These are phyloP conservation scores for Dynastes maya DNA, from an alignment of 2,888 invertebrate species.

Conservation along the genomic window DNA sequence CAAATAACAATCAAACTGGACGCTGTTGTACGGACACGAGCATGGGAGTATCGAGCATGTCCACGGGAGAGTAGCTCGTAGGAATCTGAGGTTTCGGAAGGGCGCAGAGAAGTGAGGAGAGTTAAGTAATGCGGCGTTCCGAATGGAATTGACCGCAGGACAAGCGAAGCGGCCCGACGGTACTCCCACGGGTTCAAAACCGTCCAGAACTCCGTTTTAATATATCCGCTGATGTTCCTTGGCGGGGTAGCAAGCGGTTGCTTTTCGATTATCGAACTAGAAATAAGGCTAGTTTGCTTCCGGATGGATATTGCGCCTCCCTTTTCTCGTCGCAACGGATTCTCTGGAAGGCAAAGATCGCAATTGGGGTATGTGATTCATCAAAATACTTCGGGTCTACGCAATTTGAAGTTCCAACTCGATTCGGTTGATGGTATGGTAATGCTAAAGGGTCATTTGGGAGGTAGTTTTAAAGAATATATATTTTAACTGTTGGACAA, in stretches of 20 bases:
- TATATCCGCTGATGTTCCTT: slow-evolving; percentile 17
- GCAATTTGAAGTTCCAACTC: slow-evolving; percentile 7
- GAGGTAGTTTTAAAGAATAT: no score
- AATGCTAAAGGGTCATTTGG: no score
- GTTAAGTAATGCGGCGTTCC: slow-evolving; percentile 53
- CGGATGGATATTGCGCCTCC: neutral
- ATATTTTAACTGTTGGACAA: no score
- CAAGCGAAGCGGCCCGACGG: slow-evolving; percentile 22
- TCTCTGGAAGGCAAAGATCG: slow-evolving; percentile 4
- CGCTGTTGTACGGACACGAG: slow-evolving; percentile 12
- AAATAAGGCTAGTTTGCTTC: slow-evolving; percentile 2
- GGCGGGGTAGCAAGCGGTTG: slow-evolving; percentile 20
- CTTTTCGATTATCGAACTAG: slow-evolving; percentile 21
- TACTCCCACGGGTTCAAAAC: slow-evolving; percentile 3
- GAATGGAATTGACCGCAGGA: slow-evolving; percentile 54
- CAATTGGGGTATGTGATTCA: slow-evolving; percentile 17
- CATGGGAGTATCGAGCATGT: slow-evolving; percentile 7
- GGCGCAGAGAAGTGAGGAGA: neutral
- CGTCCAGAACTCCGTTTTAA: slow-evolving; percentile 26
- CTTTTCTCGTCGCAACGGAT: neutral
- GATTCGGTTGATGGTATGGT: neutral
- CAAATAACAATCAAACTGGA: slow-evolving; percentile 63
- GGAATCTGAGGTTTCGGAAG: slow-evolving; percentile 28
- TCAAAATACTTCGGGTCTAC: slow-evolving; percentile 22
- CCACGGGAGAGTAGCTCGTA: neutral